Base-by-base conservation (phyloP, 2,113 vertebrate genomes). In the Hipposideros armiger region DNA sequence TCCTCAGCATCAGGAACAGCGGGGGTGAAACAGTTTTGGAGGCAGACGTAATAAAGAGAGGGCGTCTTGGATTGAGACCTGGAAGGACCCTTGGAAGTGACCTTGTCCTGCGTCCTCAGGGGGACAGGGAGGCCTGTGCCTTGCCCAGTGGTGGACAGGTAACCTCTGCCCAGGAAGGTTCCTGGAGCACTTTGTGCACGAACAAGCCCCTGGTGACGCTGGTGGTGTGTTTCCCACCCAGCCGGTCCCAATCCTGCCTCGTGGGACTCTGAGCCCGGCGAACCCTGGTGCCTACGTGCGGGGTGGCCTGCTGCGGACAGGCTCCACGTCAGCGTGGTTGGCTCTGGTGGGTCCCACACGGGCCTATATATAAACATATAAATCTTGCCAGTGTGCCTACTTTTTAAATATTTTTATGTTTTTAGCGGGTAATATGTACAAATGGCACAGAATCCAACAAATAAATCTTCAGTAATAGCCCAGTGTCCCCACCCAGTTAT, bases 251-350 rank as follows among this genome's bases (percentile, higher is more conserved):
- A 13, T 11, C 56, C 78, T 19, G 66, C 90, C 42, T 22, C 74
- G 10, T 6, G 66, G 80, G 50, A 24, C 36, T 14, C 62, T 42
- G 80, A 28, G 4, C 19, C 7, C 92, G 17, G 73, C 1, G 15
- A 30, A 2, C 40, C 47, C 52, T 3, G 7, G 47, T 5, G 14
- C 19, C 73, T 3, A 11, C 14, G 28, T 0, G 1, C 1, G 22
- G n/a, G 20, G n/a, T 3, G 10, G 26, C 60, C 42, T 30, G 60
- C 58, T 36, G 1, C 0, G 11, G 42, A 11, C 16, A 6, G 86
- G 40, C 32, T 13, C 54, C 19, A 16, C 8, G 11, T 3, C 0
- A 1, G 22, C 1, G 2, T 45, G 70, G 13, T 11, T 36, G 36
- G 2, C 36, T 36, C 36, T 36, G 36, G 36, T 36, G 36, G 36